Base-by-base conservation (phyloP, 2,888 invertebrate genomes). In the Amiota mariae region DNA sequence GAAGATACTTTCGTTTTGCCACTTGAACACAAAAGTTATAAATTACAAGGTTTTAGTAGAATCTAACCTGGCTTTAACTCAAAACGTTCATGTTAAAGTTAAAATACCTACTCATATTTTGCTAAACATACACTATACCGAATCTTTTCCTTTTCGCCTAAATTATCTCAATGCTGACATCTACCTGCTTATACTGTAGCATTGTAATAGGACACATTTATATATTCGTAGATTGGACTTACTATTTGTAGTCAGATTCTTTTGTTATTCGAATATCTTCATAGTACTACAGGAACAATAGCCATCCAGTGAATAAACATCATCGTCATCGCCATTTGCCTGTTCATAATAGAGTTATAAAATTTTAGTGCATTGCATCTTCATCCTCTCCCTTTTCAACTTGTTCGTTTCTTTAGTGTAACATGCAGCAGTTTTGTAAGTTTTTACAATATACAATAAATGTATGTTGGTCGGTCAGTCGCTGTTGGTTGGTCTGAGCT, bases 341-440 rank as follows among this genome's bases (percentile, higher is more conserved):
- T 80, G 36, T 82, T 84, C 83, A 85, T 84, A 84, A 84, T 84
- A 84, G 85, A 84, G 84, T 84, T 85, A 84, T 84, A 84, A 84
- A 84, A 81, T 84, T 84, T 84, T 84, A 84, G 84, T 84, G 82
- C 79, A 77, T 82, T 81, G 77, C 82, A 70, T 36, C 36, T 36
- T 36, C 36, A 36, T 36, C 8, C 36, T 6, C 36, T 36, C 8
- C 36, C 36, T 36, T 4, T 6, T 6, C 0, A 0, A 36, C 36
- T 36, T 36, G 36, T 36, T 36, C 36, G 6, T 6, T 36, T 2
- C 36, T 36, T 36, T 36, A 6, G 36, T 36, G 36, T 36, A 6
- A 2, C 36, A 36, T 6, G 36, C 36, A 36, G 8, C 36, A 36
- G 3, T 36, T 36, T 36, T 36, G 36, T 36, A 36, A 6, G 4